Evolutionary conservation across 1,140 invertebrate genomes (phyloP).

Genomic region (Drosophila trapezifrons): DNA sequence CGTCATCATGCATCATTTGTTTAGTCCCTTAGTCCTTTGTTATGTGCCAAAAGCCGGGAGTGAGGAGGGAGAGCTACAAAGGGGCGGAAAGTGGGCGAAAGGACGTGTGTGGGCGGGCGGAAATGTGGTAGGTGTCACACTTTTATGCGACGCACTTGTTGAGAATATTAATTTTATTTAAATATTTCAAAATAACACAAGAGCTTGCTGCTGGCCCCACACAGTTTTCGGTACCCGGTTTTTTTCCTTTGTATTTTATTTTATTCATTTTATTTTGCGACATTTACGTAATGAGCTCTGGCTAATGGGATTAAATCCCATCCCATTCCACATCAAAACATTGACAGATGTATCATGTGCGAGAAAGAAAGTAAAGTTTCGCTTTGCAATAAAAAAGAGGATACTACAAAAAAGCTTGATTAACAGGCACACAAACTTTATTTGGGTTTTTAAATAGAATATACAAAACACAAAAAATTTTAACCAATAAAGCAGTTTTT

Average conservation of each 20-base stretch:
- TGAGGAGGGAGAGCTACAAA: not conserved
- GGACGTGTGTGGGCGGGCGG: constrained; percentile 31
- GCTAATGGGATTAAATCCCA: constrained; percentile 38
- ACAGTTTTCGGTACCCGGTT: constrained; percentile 8
- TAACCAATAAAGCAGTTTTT: too few relatives aligned
- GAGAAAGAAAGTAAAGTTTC: not conserved
- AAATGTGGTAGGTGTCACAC: constrained; percentile 44
- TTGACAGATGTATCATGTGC: constrained; percentile 7
- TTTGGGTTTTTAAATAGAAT: too few relatives aligned
- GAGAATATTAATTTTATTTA: constrained; percentile 80
- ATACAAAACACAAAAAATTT: not conserved
- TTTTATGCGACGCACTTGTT: constrained; percentile 72
- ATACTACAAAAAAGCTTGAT: not conserved
- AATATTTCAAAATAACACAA: constrained; percentile 64
- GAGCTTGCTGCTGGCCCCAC: constrained; percentile 26
- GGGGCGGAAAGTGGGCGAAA: not conserved
- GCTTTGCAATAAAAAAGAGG: not conserved
- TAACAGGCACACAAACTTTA: not conserved
- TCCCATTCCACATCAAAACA: not conserved
- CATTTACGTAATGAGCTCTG: constrained; percentile 41
- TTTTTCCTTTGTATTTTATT: constrained; percentile 9
- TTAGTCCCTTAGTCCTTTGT: constrained; percentile 74
- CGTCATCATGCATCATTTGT: constrained; percentile 77
- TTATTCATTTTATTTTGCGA: constrained; percentile 35
- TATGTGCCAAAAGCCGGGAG: constrained; percentile 57